Base-by-base conservation (phyloP, 2,797 vertebrate genomes). In the Craterocephalus amniculus region DNA sequence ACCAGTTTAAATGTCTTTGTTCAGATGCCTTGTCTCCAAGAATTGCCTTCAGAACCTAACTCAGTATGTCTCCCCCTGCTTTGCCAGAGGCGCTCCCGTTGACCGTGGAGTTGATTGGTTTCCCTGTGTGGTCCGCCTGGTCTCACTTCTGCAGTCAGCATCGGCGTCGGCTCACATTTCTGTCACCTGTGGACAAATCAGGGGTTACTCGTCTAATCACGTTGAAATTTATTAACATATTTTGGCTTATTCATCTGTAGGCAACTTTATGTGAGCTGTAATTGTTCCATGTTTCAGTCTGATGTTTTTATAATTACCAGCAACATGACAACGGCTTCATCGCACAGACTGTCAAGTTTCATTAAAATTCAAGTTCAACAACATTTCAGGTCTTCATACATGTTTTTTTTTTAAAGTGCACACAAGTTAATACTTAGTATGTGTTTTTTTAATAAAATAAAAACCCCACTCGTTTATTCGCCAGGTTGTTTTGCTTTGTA, bases 131-230 rank as follows among this genome's bases (percentile, higher is more conserved):
- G 87, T 88, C 89, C 82, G 60, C 58, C 63, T 24, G 71, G 75
- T 63, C 58, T 43, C 31, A 77, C 63, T 7, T 76, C 70, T 82
- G 78, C 86, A 86, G 75, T 72, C 80, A 64, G 87, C 76, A 58
- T 84, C 71, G 60, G 72, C n/a, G 61, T 66, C 75, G 43, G 78
- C 67, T 69, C 76, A 76, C 78, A 56, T 80, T 74, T 78, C 80
- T 83, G 84, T 91, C 89, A 92, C 91, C 91, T 93, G 92, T 89
- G 85, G 90, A 89, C 87, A 83, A 76, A 91, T 88, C 79, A 91
- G 85, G 72, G 88, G 73, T 76, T 83, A 69, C 63, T 60, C 26
- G 20, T 26, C 12, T 60, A 79, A 86, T 79, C 81, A 85, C 77
- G 66, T 81, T 79, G 70, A 57, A 35, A 65, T 80, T 69, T 78